These are phyloP conservation scores for Chloebia gouldiae DNA, from an alignment of 2,113 vertebrate species.

Conservation along the genomic window DNA sequence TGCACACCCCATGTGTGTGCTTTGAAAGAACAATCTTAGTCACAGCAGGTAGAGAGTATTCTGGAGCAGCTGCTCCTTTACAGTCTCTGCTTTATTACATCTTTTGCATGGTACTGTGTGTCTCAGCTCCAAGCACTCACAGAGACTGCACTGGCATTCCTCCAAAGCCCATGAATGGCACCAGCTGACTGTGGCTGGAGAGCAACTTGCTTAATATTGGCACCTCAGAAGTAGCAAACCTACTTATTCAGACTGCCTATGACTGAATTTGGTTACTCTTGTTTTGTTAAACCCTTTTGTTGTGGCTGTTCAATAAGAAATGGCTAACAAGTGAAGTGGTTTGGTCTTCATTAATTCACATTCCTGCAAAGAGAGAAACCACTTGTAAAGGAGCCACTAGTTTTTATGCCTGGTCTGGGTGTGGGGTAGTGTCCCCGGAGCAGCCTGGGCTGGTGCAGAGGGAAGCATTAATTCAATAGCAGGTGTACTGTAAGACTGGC, in stretches of 20 bases:
- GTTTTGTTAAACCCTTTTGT: background rate
- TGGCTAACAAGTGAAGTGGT: background rate
- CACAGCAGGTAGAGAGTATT: background rate
- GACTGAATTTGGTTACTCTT: background rate
- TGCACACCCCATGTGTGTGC: fast-evolving
- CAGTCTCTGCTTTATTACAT: background rate
- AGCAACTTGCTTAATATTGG: background rate
- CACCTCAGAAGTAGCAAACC: background rate
- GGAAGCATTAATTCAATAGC: background rate
- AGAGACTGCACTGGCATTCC: background rate
- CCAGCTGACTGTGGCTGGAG: background rate
- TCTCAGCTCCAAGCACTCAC: fast-evolving
- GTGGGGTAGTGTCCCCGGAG: background rate
- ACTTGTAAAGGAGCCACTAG: background rate
- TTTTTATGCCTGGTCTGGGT: background rate
- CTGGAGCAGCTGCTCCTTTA: background rate
- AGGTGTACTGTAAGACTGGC: background rate
- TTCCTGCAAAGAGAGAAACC: background rate
- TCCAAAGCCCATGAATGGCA: background rate
- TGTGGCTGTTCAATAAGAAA: background rate
- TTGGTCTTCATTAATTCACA: background rate
- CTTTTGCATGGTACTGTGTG: background rate
- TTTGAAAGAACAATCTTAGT: background rate
- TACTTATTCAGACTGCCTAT: background rate
- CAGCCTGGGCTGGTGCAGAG: background rate